Evolutionary conservation across 2,888 invertebrate species (phyloP).

Genomic region (Rosalia funebris): DNA sequence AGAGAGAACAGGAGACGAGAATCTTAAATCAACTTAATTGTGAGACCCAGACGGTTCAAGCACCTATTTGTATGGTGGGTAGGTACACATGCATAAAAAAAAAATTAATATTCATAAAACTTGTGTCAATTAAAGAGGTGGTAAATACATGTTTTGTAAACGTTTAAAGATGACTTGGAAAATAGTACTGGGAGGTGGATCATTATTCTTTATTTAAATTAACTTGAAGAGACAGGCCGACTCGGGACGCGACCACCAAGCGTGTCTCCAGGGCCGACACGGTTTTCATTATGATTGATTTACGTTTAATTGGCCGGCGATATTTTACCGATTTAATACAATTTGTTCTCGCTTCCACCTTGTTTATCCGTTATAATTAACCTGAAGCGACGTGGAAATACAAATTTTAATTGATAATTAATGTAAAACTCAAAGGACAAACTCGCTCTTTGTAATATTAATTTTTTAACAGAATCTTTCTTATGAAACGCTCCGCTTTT

Average conservation of each 20-base stretch:
- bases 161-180: constrained; percentile 34
- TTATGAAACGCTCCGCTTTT: background rate
- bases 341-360: constrained; percentile 17
- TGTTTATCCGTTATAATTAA: constrained; percentile 17
- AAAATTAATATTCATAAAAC: constrained; percentile 38
- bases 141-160: constrained; percentile 36
- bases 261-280: background rate
- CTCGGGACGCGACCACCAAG: constrained; percentile 26
- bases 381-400: constrained; percentile 1
- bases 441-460: constrained; percentile 12
- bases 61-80: constrained; percentile 2
- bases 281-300: constrained; percentile 25
- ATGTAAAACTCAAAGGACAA: constrained; percentile 21
- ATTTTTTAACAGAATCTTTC: constrained; percentile 10
- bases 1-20: no score
- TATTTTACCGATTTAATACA: constrained; percentile 18
- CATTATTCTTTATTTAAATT: constrained; percentile 38
- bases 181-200: constrained; percentile 35
- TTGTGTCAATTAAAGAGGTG: constrained; percentile 41
- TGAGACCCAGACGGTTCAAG: background rate
- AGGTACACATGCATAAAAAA: constrained; percentile 7
- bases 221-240: constrained; percentile 31
- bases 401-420: constrained; percentile 17
- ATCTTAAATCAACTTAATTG: background rate
- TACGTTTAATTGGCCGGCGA: constrained; percentile 21